Base-by-base conservation (phyloP, 2,888 invertebrate species). In the Byasa hedistus region DNA sequence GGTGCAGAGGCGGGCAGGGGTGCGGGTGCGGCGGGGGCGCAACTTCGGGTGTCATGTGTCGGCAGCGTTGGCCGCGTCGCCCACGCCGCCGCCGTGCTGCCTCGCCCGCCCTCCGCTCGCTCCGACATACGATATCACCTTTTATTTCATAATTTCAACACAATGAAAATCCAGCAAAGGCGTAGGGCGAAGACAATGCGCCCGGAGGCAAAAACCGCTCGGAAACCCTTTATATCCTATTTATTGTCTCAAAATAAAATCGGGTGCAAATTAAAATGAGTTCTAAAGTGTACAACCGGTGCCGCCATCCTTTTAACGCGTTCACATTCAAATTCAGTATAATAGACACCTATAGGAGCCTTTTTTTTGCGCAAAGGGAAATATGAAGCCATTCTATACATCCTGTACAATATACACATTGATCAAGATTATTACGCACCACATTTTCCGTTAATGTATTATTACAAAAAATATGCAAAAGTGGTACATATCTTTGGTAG, bases 221-320 rank as follows among this genome's bases (percentile, higher is more conserved):
- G 85, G 86, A 89, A 90, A 88, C 88, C 89, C 89, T 91, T 91
- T 91, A 89, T 87, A 84, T 84, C 77, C 79, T 82, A 86, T 85
- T 89, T 86, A 91, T 91, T 91, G 90, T 91, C 89, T 91, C 89
- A 88, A 86, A 85, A 89, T 87, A 85, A 90, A 87, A 89, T 90
- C 91, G 91, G 91, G 91, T 91, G 91, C 91, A 89, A 91, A 91
- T 91, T 91, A 87, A 86, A 90, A 89, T 87, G 84, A 80, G 83
- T 84, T 83, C 83, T 83, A 80, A 82, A 79, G 75, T 75, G 69
- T 74, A 78, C 73, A 77, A 79, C 79, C 78, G 75, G 76, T 76
- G 77, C 76, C 73, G 73, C 76, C 73, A 76, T 73, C 76, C 75
- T 79, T 80, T 75, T 75, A 79, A 75, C 69, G 72, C 74, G 73